Percentiles rank a stretch among this genome's conserved stretches.
Conservation (phyloP, 2,888 invertebrate species). For the Pegoplata infirma region DNA sequence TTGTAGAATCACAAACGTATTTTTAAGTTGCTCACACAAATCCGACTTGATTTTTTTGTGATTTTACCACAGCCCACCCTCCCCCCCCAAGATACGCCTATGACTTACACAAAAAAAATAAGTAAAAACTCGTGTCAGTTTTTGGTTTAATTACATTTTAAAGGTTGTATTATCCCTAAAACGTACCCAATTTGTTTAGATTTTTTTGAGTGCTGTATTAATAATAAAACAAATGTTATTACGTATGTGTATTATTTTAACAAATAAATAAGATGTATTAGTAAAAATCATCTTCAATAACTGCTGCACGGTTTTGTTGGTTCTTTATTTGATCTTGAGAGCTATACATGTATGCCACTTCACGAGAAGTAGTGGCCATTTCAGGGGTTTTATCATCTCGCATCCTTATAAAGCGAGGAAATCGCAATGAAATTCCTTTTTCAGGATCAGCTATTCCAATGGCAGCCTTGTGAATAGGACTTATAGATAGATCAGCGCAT, state of each 20-base stretch:
- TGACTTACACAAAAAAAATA: too few species aligned
- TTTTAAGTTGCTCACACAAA: too few species aligned
- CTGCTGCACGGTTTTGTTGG: conserved; percentile 75
- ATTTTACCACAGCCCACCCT: too few species aligned
- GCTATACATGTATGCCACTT: conserved; percentile 93
- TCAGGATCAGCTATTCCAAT: conserved; percentile 91
- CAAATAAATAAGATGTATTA: conserved; percentile 60
- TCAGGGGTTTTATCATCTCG: conserved; percentile 95
- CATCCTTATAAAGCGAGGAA: conserved; percentile 93
- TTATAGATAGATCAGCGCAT: conserved; percentile 97
- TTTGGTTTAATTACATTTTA: too few species aligned
- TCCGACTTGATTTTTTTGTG: too few species aligned
- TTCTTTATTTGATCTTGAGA: conserved; percentile 94
- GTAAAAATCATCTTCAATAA: conserved; percentile 75
- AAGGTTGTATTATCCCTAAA: too few species aligned
- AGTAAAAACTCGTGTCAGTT: too few species aligned
- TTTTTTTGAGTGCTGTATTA: too few species aligned
- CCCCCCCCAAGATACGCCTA: too few species aligned
- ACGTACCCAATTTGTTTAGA: too few species aligned
- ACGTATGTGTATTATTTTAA: too few species aligned
- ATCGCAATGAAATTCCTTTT: conserved; percentile 95
- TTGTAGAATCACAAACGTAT: too few species aligned
- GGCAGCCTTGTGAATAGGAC: conserved; percentile 95
- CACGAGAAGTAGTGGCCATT: conserved; percentile 93
- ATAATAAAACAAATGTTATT: neutral